Conservation (phyloP, 2,797 vertebrate genomes). For the Acridotheres tristis region DNA sequence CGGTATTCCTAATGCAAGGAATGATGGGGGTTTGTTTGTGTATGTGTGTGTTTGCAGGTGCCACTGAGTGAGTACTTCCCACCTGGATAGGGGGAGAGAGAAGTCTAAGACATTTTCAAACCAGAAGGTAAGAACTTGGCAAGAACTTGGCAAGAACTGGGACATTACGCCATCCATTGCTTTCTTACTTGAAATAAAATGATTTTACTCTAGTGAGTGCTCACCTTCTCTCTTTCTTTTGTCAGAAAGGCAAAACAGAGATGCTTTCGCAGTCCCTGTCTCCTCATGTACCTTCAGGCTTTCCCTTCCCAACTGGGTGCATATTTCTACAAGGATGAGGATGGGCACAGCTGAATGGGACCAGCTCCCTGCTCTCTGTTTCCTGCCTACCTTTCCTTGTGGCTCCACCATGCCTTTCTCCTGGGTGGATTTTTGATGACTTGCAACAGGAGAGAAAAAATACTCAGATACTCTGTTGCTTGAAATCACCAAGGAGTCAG, state of each 20-base stretch:
- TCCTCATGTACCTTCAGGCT: background rate
- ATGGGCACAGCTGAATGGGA: background rate
- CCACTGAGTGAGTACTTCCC: background rate
- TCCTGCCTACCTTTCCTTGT: background rate
- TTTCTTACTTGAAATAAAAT: background rate
- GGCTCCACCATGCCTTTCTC: background rate
- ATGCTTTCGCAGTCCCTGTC: background rate
- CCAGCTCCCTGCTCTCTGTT: background rate
- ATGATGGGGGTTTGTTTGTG: background rate
- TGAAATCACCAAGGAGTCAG: constrained; percentile 15
- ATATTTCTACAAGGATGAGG: background rate
- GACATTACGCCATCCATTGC: background rate
- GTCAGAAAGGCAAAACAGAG: background rate
- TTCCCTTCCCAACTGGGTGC: background rate
- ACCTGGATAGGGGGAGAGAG: background rate
- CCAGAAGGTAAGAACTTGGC: background rate
- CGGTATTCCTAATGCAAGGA: background rate
- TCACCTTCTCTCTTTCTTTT: background rate
- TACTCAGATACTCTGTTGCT: background rate
- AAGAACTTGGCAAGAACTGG: background rate
- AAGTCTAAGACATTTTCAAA: background rate
- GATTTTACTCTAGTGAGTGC: background rate
- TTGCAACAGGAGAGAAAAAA: background rate
- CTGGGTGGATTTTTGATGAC: background rate
- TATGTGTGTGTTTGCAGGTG: background rate